These are phyloP conservation scores for Chlorodrepanis virens DNA, from an alignment of 2,113 vertebrate genomes.

Conservation along the genomic window DNA sequence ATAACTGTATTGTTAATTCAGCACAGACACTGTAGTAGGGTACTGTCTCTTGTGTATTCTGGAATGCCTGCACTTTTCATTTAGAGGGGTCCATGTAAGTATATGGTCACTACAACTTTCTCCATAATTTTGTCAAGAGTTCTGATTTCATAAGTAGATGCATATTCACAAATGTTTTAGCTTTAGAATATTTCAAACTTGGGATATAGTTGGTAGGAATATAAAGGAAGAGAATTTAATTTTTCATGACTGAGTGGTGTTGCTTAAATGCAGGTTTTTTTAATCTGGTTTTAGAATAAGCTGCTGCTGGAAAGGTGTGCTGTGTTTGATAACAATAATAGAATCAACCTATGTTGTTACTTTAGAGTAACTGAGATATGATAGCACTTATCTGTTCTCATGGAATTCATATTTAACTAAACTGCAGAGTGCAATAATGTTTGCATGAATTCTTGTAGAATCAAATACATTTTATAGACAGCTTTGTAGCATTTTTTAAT, in stretches of 20 bases:
- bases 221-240: background rate
- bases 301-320: background rate
- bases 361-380: background rate
- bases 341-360: background rate
- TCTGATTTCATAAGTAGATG: background rate
- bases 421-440: background rate
- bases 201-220: background rate
- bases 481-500: background rate
- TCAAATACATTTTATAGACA: background rate
- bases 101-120: background rate
- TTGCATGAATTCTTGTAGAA: background rate
- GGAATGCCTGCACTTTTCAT: background rate
- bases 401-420: background rate
- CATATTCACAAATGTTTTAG: background rate
- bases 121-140: background rate
- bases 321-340: background rate
- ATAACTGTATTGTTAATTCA: background rate
- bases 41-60: background rate
- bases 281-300: background rate
- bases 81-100: background rate
- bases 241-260: background rate
- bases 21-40: too few relatives aligned
- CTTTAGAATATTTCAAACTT: background rate
- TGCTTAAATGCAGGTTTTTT: background rate
- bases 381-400: background rate